phyloP scores from a whole-genome alignment of 2,113 vertebrate species.

The Chelonoidis abingdonii region DNA sequence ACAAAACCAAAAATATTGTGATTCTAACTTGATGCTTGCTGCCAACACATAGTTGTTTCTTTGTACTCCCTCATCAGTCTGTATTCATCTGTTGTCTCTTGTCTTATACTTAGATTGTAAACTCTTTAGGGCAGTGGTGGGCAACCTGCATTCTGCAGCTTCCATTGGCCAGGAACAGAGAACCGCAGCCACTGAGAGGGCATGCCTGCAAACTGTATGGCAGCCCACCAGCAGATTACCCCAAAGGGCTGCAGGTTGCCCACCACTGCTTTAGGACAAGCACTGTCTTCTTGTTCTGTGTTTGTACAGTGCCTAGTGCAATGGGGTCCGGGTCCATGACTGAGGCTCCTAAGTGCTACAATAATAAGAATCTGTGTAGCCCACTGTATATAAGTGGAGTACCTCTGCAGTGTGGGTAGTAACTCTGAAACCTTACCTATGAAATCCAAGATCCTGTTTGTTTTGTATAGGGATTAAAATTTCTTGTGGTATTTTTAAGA shows the following conservation, averaged over 20 bases:
- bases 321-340: neutral
- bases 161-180: too few species aligned
- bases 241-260: too few species aligned
- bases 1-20: neutral
- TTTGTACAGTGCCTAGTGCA: neutral
- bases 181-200: too few species aligned
- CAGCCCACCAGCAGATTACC: too few species aligned
- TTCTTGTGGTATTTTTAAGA: neutral
- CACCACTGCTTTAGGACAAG: neutral
- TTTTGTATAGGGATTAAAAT: neutral
- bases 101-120: neutral
- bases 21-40: neutral
- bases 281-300: neutral
- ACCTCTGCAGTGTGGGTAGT: neutral
- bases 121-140: too few species aligned
- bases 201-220: too few species aligned
- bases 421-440: neutral
- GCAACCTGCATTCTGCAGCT: too few species aligned
- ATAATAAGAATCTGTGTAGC: accelerated
- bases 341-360: neutral
- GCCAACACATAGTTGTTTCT: neutral
- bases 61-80: neutral
- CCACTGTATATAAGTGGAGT: accelerated
- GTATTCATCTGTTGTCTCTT: neutral
- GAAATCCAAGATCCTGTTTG: neutral